Conservation (phyloP, 2,113 vertebrate genomes). For the Anolis carolinensis region DNA sequence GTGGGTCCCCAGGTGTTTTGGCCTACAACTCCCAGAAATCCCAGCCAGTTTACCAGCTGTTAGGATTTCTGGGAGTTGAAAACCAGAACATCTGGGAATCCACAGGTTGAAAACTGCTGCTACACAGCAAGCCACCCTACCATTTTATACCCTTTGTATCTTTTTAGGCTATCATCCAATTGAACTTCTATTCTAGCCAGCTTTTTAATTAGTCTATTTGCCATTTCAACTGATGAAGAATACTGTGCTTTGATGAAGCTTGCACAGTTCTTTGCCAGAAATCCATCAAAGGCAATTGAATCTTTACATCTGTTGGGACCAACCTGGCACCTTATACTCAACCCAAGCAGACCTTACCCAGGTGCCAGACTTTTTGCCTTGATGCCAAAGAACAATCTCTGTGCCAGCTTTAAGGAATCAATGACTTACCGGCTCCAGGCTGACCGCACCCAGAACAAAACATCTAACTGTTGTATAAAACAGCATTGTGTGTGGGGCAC, state of each 20-base stretch:
- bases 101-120: no score
- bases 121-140: no score
- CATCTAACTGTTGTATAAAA: neutral
- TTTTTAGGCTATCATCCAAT: neutral
- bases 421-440: neutral
- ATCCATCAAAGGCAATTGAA: neutral
- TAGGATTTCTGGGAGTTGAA: no score
- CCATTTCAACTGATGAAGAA: neutral
- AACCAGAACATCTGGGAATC: no score
- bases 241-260: neutral
- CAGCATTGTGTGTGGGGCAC: no score
- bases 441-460: constrained; percentile 11
- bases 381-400: neutral
- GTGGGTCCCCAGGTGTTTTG: no score
- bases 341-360: neutral
- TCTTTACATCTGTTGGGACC: neutral
- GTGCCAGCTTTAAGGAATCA: neutral
- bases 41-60: no score
- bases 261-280: neutral
- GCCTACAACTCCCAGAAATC: no score
- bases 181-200: neutral
- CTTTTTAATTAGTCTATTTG: neutral
- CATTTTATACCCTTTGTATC: neutral
- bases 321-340: neutral
- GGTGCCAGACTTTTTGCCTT: neutral